Evolutionary conservation across 2,113 vertebrate genomes (phyloP), one percentile per base, ranked within the genome.

Genomic region (Fukomys damarensis): DNA sequence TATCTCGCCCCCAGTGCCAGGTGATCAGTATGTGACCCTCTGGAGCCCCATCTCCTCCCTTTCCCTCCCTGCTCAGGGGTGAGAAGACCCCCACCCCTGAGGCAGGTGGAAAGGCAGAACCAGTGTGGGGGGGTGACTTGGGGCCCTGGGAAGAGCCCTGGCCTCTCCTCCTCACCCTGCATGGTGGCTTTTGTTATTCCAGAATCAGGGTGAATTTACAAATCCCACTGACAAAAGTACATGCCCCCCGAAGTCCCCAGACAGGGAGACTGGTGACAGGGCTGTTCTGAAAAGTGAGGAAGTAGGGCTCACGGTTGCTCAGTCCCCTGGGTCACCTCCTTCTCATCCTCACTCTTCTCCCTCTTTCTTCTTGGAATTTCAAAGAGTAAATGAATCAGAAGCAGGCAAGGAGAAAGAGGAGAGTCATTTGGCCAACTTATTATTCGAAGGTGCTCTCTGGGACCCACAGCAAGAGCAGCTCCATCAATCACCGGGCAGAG

Each of bases 361-460:
- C 43, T 43, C 80, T 93, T 91, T 66, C 49, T 91, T 70, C 84
- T 70, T 96, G 52, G 38, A 84, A 87, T 74, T 93, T 94, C 65
- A 87, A 94, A 81, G 96, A 97, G 91, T 92, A 95, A 96, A 95
- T 97, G 96, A 95, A 93, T 97, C 95, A 96, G 96, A 95, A 92
- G 82, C 10, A 84, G 76, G 20, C 59, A 59, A 81, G 93, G 95
- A 12, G 41, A 66, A 72, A 59, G 72, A 56, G 86, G 68, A 90
- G 41, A 87, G 74, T 82, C 56, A 96, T 93, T 96, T 95, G 95
- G 93, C 72, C 94, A 93, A 88, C 95, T 97, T 96, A 96, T 97
- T 95, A 97, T 95, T 97, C 97, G 95, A 89, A 96, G 74, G 86
- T n/a, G 66, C 72, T 59, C 85, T 94, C 83, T 17, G 77, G 93